phyloP scores from a whole-genome alignment of 2,888 invertebrate species.

The Clepsis dumicolana region DNA sequence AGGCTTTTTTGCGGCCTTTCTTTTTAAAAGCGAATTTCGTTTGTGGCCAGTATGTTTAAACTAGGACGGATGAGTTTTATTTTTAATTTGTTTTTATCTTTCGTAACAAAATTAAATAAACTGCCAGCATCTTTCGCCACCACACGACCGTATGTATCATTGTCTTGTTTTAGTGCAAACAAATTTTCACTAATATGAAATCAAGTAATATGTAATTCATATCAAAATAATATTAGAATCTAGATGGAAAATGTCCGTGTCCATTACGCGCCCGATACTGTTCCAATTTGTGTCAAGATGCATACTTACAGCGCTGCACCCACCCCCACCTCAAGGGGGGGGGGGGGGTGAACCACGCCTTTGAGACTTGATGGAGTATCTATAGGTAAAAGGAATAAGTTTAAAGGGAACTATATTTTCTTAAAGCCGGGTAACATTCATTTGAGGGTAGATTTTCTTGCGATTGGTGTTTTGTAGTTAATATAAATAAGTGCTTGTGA shows the following conservation, averaged over 20 bases:
- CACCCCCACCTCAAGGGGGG: slow-evolving; percentile 12
- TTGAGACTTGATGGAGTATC: slow-evolving; percentile 1
- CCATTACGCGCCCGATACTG: neutral
- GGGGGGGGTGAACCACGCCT: neutral
- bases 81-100: too few relatives aligned
- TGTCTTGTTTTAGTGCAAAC: neutral
- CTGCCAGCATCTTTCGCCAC: too few relatives aligned
- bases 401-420: neutral
- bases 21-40: neutral
- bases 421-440: too few relatives aligned
- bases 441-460: too few relatives aligned
- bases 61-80: neutral
- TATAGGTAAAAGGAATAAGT: neutral
- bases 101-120: too few relatives aligned
- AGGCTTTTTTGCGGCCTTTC: neutral
- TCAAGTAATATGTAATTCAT: slow-evolving; percentile 3
- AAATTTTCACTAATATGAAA: neutral
- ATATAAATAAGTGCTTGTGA: too few relatives aligned
- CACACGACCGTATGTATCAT: too few relatives aligned
- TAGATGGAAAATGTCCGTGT: neutral
- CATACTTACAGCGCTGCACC: neutral
- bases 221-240: neutral
- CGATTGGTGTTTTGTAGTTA: too few relatives aligned
- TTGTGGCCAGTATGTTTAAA: neutral
- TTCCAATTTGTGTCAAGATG: slow-evolving; percentile 25